Conservation (phyloP, 2,797 vertebrate genomes). For the Argentina silus region DNA sequence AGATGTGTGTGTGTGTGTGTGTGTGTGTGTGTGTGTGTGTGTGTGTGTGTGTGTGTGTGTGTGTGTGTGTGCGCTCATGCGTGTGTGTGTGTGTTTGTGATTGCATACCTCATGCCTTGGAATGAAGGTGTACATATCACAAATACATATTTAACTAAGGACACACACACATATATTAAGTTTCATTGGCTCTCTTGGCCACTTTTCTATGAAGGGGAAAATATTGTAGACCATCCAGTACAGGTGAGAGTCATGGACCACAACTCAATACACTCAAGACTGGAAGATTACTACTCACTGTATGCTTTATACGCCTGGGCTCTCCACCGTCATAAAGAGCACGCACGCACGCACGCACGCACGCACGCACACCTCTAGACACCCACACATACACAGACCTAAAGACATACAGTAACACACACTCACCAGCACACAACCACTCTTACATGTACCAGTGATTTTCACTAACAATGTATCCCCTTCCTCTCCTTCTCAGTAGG, state of each 20-base stretch:
- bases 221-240: constrained; percentile 46
- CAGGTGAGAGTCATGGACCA: constrained; percentile 34
- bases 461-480: not conserved
- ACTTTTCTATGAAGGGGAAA: constrained; percentile 30
- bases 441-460: no score
- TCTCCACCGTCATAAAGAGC: not conserved
- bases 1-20: not conserved
- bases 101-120: constrained; percentile 6
- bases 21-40: not conserved
- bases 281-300: constrained; percentile 41
- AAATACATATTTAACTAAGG: no score
- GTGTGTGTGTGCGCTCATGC: constrained; percentile 11
- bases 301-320: constrained; percentile 30
- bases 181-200: no score
- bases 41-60: constrained; percentile 10
- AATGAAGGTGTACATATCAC: constrained; percentile 25
- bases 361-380: not conserved
- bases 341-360: not conserved
- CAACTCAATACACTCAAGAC: constrained; percentile 47
- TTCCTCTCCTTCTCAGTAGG: not conserved
- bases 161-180: not conserved
- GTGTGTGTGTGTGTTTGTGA: not conserved
- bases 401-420: not conserved
- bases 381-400: constrained; percentile 9
- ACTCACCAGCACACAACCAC: no score